Base-by-base conservation (phyloP, 2,797 vertebrate genomes). In the Malacoctenus gilli region DNA sequence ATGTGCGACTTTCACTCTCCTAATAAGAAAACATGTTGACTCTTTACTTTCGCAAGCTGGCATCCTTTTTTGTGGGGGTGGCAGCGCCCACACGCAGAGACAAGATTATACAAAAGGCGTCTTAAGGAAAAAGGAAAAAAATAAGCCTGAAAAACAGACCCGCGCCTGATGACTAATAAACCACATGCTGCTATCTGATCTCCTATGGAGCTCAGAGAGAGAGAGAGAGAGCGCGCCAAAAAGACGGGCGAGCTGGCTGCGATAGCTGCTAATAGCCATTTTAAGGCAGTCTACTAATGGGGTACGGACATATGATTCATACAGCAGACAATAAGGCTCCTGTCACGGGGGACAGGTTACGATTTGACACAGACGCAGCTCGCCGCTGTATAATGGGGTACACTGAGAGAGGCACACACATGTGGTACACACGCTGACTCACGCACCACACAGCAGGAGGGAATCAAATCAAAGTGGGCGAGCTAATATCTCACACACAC, bases 281-380 rank as follows among this genome's bases (percentile, higher is more conserved):
- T 73, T 75, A 75, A 77, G 68, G 73, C 72, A 64, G 62, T 80
- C 79, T 75, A 79, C 77, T 80, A 79, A 85, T 68, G 44, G 73
- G 72, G 74, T 61, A 51, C 36, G n/a, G 66, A 9, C 25, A 5
- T 74, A 79, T 86, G 85, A 89, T 79, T 85, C 83, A 85, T 46
- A 34, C 46, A n/a, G 1, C 28, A 50, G 46, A 87, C 88, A 87
- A 74, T 63, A 36, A 55, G 74, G 56, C 64, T 68, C 48, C 73
- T 76, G 66, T 79, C 56, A 4, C 14, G 47, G 72, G 69, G 70
- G 80, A 75, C 72, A 64, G 79, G 72, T 75, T 75, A 43, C 55
- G n/a, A 53, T 70, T 69, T 71, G 75, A 73, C 75, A 68, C 50
- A 69, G 47, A 70, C 49, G 32, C 56, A 68, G 58, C 56, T 35